Conservation (phyloP, 2,888 invertebrate genomes). For the Zygothrica quintamaculata region DNA sequence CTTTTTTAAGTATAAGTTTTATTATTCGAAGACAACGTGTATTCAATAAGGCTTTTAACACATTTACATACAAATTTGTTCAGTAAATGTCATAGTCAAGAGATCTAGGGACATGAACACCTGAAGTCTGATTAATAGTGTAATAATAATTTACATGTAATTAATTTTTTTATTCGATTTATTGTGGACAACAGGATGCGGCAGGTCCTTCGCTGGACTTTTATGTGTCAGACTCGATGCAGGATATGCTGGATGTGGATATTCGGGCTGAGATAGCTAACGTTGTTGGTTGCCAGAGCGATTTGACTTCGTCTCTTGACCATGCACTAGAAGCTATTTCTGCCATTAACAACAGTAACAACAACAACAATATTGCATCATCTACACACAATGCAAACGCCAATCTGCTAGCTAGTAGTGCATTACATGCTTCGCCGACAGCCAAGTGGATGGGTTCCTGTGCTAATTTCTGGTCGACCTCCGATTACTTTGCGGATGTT, state of each 20-base stretch:
- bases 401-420: constrained; percentile 64
- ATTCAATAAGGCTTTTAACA: too few relatives aligned
- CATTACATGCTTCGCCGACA: constrained; percentile 67
- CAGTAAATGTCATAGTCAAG: too few relatives aligned
- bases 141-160: too few relatives aligned
- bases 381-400: constrained; percentile 58
- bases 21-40: too few relatives aligned
- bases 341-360: constrained; percentile 63
- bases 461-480: constrained; percentile 79
- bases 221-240: constrained; percentile 90
- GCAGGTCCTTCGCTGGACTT: constrained; percentile 87
- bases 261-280: constrained; percentile 94
- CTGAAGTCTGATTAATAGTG: too few relatives aligned
- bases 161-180: too few relatives aligned
- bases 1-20: too few relatives aligned
- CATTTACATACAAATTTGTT: too few relatives aligned
- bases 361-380: constrained; percentile 24
- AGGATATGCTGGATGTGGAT: constrained; percentile 96
- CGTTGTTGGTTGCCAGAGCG: constrained; percentile 90
- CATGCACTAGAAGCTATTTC: constrained; percentile 82
- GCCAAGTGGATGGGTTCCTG: constrained; percentile 75
- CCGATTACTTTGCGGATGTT: constrained; percentile 91
- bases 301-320: constrained; percentile 86
- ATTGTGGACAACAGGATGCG: constrained; percentile 86
- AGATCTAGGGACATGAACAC: too few relatives aligned